Percentiles rank a stretch among this genome's conserved stretches.
Evolutionary conservation across 1,140 invertebrate species (phyloP).

Genomic region (Zaprionus africanus): DNA sequence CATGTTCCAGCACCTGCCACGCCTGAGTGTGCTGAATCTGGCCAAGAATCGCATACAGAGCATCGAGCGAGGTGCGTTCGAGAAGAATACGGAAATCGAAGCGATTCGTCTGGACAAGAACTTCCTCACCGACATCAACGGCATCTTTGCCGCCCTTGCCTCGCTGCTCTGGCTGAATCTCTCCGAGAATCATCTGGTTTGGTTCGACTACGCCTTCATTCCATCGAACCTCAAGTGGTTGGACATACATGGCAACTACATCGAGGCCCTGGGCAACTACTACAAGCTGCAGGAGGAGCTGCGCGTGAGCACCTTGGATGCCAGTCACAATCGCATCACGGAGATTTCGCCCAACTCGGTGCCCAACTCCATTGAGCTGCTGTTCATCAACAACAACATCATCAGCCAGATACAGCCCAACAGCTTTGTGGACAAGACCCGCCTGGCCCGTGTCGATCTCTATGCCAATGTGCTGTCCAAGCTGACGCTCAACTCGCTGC

Average conservation of each 20-base stretch:
- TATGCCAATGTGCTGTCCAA: conserved; percentile 92
- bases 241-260: conserved; percentile 92
- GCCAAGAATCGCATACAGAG: conserved; percentile 91
- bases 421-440: conserved; percentile 91
- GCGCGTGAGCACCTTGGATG: conserved; percentile 89
- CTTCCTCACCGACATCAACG: conserved; percentile 90
- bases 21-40: conserved; percentile 91
- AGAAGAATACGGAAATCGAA: conserved; percentile 90
- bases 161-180: conserved; percentile 93
- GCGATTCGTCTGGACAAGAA: conserved; percentile 93
- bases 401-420: conserved; percentile 90
- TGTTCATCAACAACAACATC: conserved; percentile 93
- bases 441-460: conserved; percentile 92
- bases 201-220: conserved; percentile 92
- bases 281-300: conserved; percentile 88
- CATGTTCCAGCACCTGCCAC: conserved; percentile 89
- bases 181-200: conserved; percentile 91
- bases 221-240: conserved; percentile 92
- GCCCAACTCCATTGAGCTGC: conserved; percentile 91
- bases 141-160: conserved; percentile 90
- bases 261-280: conserved; percentile 90
- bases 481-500: conserved; percentile 91
- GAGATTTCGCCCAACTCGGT: conserved; percentile 89
- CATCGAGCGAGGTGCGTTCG: conserved; percentile 91
- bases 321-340: conserved; percentile 91